phyloP scores from a whole-genome alignment of 2,113 vertebrate species.

The Thymallus thymallus region DNA sequence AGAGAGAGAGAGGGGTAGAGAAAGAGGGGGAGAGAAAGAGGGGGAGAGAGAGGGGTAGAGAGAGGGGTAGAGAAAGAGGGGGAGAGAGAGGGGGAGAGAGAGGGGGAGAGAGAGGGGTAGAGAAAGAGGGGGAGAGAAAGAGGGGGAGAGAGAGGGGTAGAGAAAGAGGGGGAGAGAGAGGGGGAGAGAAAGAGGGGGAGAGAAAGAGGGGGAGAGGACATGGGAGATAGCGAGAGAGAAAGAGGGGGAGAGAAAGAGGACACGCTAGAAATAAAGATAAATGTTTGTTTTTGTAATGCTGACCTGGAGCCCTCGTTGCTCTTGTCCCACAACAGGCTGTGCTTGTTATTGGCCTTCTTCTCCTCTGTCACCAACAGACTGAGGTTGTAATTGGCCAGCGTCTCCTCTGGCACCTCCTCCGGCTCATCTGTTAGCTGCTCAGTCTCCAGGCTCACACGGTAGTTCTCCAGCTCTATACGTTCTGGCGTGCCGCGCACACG shows the following conservation, averaged over 20 bases:
- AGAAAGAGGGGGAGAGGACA: background rate
- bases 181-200: background rate
- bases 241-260: background rate
- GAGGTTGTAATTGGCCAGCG: slow-evolving; percentile 85
- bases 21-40: background rate
- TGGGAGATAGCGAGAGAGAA: background rate
- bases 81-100: background rate
- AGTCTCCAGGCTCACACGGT: slow-evolving; percentile 52
- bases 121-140: slow-evolving; percentile 1
- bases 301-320: slow-evolving; percentile 77
- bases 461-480: slow-evolving; percentile 90
- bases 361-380: slow-evolving; percentile 83
- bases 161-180: background rate
- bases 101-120: background rate
- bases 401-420: slow-evolving; percentile 88
- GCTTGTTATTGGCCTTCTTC: slow-evolving; percentile 84
- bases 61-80: background rate
- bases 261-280: background rate
- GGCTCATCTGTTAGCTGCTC: slow-evolving; percentile 71
- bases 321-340: slow-evolving; percentile 74
- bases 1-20: background rate
- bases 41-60: background rate
- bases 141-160: background rate
- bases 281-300: background rate
- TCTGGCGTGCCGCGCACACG: slow-evolving; percentile 80